Evolutionary conservation across 2,888 invertebrate genomes (phyloP), one percentile per base, ranked within the genome.

Genomic region (Campoletis raptor): DNA sequence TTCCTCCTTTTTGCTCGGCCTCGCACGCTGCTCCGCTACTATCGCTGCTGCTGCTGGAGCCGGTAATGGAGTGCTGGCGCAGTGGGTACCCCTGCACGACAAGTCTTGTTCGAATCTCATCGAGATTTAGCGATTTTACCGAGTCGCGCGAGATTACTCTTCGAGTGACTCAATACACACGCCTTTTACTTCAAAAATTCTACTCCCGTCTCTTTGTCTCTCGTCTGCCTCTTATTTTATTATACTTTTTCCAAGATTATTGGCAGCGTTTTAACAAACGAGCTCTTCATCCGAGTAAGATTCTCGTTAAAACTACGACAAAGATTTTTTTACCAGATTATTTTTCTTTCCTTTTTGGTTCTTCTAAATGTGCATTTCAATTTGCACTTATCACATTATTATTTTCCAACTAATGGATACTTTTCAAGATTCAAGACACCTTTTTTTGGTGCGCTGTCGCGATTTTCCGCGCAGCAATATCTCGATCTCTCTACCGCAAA

Each of bases 31-130:
- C 87, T 64, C 69, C 67, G 86, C 70, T 72, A 80, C 37, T 57
- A 70, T 64, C 42, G 82, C 80, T 78, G 86, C 85, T 78, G 85
- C 81, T 85, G 81, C 81, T 81, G 95, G 92, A 90, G 94, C 92
- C 92, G 95, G 95, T 93, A 95, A 95, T 92, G 95, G 94, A 93
- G 95, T 94, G 94, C 95, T 95, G 94, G 95, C 95, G 95, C 95
- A 95, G 95, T 95, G 95, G 95, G 94, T 94, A 95, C 96, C 96
- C 95, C 96, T 96, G 94, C 94, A 94, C 94, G 94, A 93, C 92
- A 94, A 94, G 89, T 95, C 95, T 93, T 95, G 95, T 95, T 96
- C 96, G 96, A 96, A 97, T 96, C 97, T 96, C 97, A 96, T 97
- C 96, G 95, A 96, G 95, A 95, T 95, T 92, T 92, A 90, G 87